phyloP scores from a whole-genome alignment of 2,113 vertebrate genomes.

The Uropsilus gracilis region DNA sequence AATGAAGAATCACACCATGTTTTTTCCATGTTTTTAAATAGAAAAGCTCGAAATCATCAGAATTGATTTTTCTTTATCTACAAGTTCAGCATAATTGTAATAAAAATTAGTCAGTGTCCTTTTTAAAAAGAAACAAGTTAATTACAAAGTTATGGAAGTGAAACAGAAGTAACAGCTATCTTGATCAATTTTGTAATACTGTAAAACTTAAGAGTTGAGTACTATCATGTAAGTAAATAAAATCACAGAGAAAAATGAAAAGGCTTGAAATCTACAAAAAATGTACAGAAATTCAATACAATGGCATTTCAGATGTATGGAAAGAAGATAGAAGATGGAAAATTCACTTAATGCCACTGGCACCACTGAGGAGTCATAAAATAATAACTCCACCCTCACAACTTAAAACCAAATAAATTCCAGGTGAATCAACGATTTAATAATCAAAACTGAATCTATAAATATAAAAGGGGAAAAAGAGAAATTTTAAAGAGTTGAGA shows the following conservation, averaged over 20 bases:
- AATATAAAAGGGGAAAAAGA: background rate
- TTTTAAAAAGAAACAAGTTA: background rate
- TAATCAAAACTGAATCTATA: background rate
- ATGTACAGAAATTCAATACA: background rate
- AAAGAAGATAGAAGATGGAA: background rate
- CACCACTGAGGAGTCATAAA: background rate
- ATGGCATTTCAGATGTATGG: background rate
- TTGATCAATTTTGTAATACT: background rate
- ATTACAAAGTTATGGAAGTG: background rate
- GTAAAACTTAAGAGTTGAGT: background rate
- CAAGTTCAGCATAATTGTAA: background rate
- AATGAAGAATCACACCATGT: background rate
- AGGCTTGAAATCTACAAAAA: background rate
- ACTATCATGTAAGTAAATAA: background rate
- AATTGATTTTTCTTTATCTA: background rate
- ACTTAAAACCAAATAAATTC: background rate
- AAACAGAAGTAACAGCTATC: background rate
- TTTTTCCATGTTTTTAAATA: background rate
- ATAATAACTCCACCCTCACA: background rate
- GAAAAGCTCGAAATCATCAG: background rate
- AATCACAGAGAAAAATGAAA: background rate
- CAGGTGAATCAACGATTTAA: background rate
- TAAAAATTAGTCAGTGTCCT: background rate
- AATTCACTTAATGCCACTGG: background rate
- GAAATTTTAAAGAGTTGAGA: background rate